Evolutionary conservation across 1,140 invertebrate genomes (phyloP).

Genomic region (Trachymyrmex cornetzi): DNA sequence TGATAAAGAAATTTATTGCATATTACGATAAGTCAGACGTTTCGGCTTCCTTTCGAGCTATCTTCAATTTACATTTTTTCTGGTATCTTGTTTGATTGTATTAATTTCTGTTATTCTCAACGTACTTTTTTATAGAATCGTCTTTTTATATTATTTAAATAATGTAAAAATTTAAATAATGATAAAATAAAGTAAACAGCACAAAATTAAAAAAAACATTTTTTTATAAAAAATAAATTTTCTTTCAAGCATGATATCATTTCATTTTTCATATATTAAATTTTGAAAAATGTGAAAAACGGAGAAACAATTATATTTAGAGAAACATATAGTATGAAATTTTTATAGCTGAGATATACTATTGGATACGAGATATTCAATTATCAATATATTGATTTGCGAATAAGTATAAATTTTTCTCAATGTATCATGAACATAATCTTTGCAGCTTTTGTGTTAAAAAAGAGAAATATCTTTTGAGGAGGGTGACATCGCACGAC

Average conservation of each 20-base stretch:
- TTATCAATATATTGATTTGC: not conserved
- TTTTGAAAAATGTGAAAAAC: not conserved
- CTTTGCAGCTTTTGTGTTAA: not conserved
- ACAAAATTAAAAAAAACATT: too few species aligned
- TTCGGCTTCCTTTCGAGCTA: too few species aligned
- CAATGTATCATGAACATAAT: not conserved
- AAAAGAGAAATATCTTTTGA: conserved; percentile 28
- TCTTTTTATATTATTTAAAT: not conserved
- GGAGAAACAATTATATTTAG: not conserved
- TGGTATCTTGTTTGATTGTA: not conserved
- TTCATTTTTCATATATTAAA: not conserved
- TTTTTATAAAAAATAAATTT: conserved; percentile 8
- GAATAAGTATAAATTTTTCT: not conserved
- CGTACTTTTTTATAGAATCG: not conserved
- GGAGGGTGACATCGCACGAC: conserved; percentile 15
- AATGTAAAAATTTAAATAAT: conserved; percentile 11
- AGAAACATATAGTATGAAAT: not conserved
- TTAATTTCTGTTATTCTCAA: not conserved
- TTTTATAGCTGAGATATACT: not conserved
- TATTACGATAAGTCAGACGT: too few species aligned
- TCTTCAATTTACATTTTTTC: not conserved
- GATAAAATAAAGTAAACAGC: not conserved
- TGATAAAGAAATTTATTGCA: too few species aligned
- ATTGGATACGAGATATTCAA: not conserved
- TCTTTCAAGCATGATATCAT: not conserved